These are phyloP conservation scores for Hemicentrotus pulcherrimus DNA, from an alignment of 35 echinoderm and acorn worm species.

Conservation along the genomic window DNA sequence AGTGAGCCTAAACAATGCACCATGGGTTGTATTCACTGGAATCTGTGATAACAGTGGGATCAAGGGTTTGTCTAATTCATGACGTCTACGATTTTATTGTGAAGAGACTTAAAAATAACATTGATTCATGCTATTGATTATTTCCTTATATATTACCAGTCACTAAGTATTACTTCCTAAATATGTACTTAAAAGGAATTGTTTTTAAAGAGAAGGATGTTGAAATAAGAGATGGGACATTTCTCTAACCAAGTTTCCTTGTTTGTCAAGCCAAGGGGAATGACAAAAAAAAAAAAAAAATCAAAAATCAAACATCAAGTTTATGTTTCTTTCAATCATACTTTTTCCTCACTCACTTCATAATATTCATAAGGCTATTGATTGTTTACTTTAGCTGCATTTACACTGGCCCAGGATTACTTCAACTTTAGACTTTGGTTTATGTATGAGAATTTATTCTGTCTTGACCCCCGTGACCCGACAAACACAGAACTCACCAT, in stretches of 20 bases:
- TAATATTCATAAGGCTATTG: background rate
- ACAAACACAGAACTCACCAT: conserved; percentile 10
- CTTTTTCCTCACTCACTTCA: background rate
- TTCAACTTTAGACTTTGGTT: conserved; percentile 4
- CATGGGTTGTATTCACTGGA: background rate
- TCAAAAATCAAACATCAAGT: conserved; percentile 5
- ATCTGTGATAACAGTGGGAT: background rate
- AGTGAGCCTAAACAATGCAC: background rate
- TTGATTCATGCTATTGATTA: background rate
- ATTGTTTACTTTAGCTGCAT: background rate
- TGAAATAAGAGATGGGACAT: too few species aligned
- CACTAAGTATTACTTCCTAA: background rate
- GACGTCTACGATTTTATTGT: background rate
- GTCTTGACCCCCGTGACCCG: background rate
- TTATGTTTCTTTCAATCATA: background rate
- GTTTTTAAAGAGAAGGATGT: too few species aligned
- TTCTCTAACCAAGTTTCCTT: background rate
- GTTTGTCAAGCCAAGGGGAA: background rate
- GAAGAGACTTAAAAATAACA: background rate
- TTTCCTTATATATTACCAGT: background rate
- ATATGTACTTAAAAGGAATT: background rate
- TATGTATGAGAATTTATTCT: background rate
- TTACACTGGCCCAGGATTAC: background rate
- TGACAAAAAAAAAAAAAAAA: background rate
- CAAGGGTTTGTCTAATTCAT: background rate